Percentiles rank a stretch among this genome's conserved stretches.
Conservation (phyloP, 2,113 vertebrate species). For the Xiphophorus couchianus region DNA sequence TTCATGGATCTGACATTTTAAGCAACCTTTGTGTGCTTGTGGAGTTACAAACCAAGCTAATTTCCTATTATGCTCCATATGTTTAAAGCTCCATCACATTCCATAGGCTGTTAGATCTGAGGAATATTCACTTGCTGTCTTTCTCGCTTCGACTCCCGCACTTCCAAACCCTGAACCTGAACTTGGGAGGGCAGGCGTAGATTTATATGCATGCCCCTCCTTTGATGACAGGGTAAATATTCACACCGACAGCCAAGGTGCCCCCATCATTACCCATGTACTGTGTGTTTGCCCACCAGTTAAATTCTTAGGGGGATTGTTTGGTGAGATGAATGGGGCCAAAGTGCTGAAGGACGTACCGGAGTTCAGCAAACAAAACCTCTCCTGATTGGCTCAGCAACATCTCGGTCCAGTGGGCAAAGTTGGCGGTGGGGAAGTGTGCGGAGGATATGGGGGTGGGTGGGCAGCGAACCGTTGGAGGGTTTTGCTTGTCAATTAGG, state of each 20-base stretch:
- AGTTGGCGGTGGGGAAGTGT: conserved; percentile 49
- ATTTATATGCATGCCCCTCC: conserved; percentile 80
- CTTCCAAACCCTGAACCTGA: conserved; percentile 64
- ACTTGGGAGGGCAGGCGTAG: conserved; percentile 56
- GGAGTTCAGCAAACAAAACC: conserved; percentile 79
- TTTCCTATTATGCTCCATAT: conserved; percentile 60
- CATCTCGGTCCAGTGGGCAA: conserved; percentile 66
- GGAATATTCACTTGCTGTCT: conserved; percentile 38
- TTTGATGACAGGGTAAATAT: conserved; percentile 83
- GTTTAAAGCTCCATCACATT: conserved; percentile 49
- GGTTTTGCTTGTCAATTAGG: conserved; percentile 73
- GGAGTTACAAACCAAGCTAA: conserved; percentile 64
- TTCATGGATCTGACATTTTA: conserved; percentile 76
- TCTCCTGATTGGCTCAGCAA: conserved; percentile 72
- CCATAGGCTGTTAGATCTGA: conserved; percentile 53
- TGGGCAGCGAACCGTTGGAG: conserved; percentile 12
- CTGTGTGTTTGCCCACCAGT: conserved; percentile 79
- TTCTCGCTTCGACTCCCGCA: conserved; percentile 41
- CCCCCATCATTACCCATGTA: conserved; percentile 76
- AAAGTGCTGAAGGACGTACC: conserved; percentile 80
- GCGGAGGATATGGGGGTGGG: background rate
- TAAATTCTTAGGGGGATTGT: conserved; percentile 81
- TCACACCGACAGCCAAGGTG: conserved; percentile 80
- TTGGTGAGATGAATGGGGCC: conserved; percentile 80
- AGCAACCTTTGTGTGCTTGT: conserved; percentile 57